These are phyloP conservation scores for Acrocephalus kingi DNA, from an alignment of 2,113 vertebrate genomes.

Conservation along the genomic window DNA sequence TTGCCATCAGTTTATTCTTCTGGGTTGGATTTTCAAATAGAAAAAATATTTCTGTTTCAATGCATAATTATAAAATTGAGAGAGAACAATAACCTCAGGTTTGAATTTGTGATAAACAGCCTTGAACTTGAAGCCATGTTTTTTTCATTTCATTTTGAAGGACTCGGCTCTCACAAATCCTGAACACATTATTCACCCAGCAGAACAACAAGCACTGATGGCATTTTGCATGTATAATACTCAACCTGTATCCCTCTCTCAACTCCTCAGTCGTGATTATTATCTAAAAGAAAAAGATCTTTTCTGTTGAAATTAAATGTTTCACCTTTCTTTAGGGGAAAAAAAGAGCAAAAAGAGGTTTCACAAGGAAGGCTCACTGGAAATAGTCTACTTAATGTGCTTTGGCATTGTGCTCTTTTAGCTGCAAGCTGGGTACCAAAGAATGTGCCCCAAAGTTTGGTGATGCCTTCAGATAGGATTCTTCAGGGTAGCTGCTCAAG, in stretches of 20 bases:
- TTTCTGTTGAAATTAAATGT: background rate
- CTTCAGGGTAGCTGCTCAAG: background rate
- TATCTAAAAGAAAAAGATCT: background rate
- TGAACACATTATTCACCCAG: background rate
- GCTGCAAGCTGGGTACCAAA: background rate
- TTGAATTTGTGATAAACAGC: background rate
- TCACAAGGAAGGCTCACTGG: background rate
- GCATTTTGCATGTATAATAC: background rate
- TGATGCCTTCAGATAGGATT: background rate
- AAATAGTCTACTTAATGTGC: background rate
- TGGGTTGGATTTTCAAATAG: background rate
- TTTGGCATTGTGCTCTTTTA: background rate
- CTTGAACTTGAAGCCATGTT: background rate
- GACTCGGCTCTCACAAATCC: background rate
- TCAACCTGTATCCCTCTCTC: background rate
- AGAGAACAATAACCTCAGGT: background rate
- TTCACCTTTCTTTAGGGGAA: background rate
- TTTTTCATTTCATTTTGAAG: background rate
- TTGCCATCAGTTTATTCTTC: constrained; percentile 2
- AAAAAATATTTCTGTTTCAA: background rate
- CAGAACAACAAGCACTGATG: background rate
- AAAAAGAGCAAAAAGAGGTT: background rate
- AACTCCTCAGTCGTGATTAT: background rate
- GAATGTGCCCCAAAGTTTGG: background rate
- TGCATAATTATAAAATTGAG: background rate